Base-by-base conservation (phyloP, 2,113 vertebrate species). In the Poecile atricapillus region DNA sequence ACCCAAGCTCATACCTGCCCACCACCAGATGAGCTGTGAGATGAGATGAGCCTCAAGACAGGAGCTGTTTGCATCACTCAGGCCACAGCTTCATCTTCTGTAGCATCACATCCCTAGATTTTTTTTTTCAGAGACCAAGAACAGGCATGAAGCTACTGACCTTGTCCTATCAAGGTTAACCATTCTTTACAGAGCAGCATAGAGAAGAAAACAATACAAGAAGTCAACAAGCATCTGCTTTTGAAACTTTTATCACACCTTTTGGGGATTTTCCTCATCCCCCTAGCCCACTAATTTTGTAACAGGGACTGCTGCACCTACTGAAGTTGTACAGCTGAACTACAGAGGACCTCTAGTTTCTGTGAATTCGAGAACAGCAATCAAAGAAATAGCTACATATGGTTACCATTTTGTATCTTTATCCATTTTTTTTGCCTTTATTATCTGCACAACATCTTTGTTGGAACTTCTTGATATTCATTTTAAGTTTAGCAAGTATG, bases 401-500 rank as follows among this genome's bases (percentile, higher is more conserved):
- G 46, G 28, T 35, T 67, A 76, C 17, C 13, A 39, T 69, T 69
- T 65, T 44, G 18, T 43, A 60, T 58, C 50, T 91, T 74, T 64
- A 60, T 44, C 39, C 24, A 1, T 19, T 31, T 53, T 37, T 90
- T 89, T 79, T 74, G 17, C 47, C 83, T 83, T 74, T 63, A 55
- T 78, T 56, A 55, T 79, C 59, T 49, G 17, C 11, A 86, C 41
- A 83, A 79, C 46, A 87, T 33, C n/a, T 69, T 84, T 63, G 31
- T 55, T 87, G 75, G 39, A 86, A 88, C 17, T 85, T 82, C 82
- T 49, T 60, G 64, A 79, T 73, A 55, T 22, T 83, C 49, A 63
- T 55, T 97, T 90, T 79, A 79, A 90, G 82, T 68, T 71, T 70
- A 88, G 31, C 39, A 88, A 89, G 79, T n/a, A 86, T 69, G 52